phyloP scores from a whole-genome alignment of 2,888 invertebrate species.

The Clunio marinus region DNA sequence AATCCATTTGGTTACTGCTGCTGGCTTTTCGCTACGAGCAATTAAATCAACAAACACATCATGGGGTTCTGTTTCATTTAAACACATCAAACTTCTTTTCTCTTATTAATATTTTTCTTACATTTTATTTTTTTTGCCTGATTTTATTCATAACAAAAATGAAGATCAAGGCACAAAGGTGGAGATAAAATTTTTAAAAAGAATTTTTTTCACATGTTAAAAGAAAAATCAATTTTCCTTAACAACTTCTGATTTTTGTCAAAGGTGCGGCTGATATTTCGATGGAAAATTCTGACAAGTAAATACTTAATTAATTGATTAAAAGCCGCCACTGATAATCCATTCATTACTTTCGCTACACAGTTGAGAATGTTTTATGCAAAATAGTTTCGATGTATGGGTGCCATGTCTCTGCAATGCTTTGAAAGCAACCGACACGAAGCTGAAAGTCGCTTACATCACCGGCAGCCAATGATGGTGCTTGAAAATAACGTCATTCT shows the following conservation, averaged over 20 bases:
- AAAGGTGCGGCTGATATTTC: neutral
- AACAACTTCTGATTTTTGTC: neutral
- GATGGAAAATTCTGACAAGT: neutral
- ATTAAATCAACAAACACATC: constrained; percentile 8
- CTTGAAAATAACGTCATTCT: neutral
- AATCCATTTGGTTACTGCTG: constrained; percentile 12
- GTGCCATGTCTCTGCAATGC: constrained; percentile 9
- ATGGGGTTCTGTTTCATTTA: constrained; percentile 2
- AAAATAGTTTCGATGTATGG: constrained; percentile 1
- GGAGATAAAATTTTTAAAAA: neutral
- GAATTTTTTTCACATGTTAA: neutral
- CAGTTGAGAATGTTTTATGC: neutral
- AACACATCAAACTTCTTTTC: neutral
- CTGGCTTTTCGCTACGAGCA: neutral
- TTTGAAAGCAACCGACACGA: constrained; percentile 28
- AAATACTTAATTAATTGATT: constrained; percentile 4
- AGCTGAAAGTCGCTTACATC: constrained; percentile 25
- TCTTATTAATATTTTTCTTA: neutral
- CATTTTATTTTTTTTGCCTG: neutral
- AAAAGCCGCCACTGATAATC: constrained; percentile 23
- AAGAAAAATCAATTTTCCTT: too few species aligned
- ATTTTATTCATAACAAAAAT: neutral
- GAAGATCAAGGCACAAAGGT: neutral
- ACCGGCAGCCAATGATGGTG: constrained; percentile 3
- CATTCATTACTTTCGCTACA: constrained; percentile 25